Percentiles rank a stretch among this genome's conserved stretches.
These are phyloP conservation scores for Philhelius pedissequus DNA, from an alignment of 2,888 invertebrate genomes.

Conservation along the genomic window DNA sequence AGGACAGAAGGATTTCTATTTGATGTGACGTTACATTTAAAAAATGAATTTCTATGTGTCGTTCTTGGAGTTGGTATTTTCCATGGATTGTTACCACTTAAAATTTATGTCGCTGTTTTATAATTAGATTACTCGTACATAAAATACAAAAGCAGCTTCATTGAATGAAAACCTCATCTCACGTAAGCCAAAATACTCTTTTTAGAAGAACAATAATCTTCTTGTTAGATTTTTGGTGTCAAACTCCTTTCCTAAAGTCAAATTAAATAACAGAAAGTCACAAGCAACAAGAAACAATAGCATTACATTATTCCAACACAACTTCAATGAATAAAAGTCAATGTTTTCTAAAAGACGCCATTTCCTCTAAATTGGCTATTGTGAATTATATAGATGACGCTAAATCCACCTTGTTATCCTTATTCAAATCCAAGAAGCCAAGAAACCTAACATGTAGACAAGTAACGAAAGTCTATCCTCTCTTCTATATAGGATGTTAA, in stretches of 20 bases:
- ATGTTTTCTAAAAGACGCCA: not conserved
- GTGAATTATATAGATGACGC: not conserved
- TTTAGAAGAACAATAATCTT: not conserved
- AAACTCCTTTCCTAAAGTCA: not conserved
- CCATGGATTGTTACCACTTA: no score
- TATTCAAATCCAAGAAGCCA: not conserved
- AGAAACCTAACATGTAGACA: conserved; percentile 14
- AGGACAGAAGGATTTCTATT: no score
- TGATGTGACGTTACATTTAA: no score
- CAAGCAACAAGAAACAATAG: not conserved
- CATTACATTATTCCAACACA: not conserved
- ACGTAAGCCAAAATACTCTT: not conserved
- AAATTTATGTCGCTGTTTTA: no score
- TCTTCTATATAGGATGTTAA: not conserved
- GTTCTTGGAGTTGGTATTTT: no score
- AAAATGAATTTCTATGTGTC: no score
- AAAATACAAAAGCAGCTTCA: not conserved
- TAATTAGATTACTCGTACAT: no score
- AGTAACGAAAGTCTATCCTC: conserved; percentile 18
- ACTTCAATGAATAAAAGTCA: not conserved
- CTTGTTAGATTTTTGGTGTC: not conserved
- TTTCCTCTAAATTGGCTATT: not conserved
- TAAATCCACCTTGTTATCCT: not conserved
- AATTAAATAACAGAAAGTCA: not conserved
- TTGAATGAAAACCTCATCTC: not conserved